phyloP scores from a whole-genome alignment of 1,140 invertebrate genomes.

The Drosophila seguyi region DNA sequence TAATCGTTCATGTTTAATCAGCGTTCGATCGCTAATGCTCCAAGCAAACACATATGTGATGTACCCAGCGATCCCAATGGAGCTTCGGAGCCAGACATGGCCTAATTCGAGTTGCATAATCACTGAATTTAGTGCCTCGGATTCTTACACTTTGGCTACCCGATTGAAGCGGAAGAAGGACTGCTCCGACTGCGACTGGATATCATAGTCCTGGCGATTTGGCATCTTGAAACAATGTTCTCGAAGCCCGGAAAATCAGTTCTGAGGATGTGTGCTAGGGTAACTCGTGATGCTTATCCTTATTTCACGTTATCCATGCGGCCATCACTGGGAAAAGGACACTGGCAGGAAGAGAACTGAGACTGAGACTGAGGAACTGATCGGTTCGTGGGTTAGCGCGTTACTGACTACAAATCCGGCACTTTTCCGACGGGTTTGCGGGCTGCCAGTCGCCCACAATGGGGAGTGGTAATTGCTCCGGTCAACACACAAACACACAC shows the following conservation, averaged over 20 bases:
- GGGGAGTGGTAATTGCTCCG: constrained; percentile 53
- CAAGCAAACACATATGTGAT: constrained; percentile 41
- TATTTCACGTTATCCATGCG: constrained; percentile 62
- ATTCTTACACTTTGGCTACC: constrained; percentile 81
- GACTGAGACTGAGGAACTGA: constrained; percentile 47
- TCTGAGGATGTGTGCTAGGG: constrained; percentile 7
- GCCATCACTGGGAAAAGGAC: constrained; percentile 47
- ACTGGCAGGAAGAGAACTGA: background rate
- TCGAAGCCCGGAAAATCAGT: constrained; percentile 22
- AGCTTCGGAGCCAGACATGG: constrained; percentile 17
- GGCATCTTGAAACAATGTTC: constrained; percentile 42
- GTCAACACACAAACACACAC: constrained; percentile 45
- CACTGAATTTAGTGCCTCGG: constrained; percentile 8
- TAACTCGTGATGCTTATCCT: constrained; percentile 25
- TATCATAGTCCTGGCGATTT: constrained; percentile 67
- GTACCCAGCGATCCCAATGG: constrained; percentile 21
- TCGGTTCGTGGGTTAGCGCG: constrained; percentile 44
- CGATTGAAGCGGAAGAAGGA: constrained; percentile 73
- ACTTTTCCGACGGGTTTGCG: constrained; percentile 14
- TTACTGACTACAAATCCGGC: constrained; percentile 43
- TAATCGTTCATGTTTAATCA: constrained; percentile 72
- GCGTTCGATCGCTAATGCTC: constrained; percentile 61
- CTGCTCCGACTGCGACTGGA: constrained; percentile 73
- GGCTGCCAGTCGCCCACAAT: constrained; percentile 26
- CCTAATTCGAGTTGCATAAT: constrained; percentile 34